phyloP scores from a whole-genome alignment of 2,888 invertebrate species.

The Nycteola revayana region DNA sequence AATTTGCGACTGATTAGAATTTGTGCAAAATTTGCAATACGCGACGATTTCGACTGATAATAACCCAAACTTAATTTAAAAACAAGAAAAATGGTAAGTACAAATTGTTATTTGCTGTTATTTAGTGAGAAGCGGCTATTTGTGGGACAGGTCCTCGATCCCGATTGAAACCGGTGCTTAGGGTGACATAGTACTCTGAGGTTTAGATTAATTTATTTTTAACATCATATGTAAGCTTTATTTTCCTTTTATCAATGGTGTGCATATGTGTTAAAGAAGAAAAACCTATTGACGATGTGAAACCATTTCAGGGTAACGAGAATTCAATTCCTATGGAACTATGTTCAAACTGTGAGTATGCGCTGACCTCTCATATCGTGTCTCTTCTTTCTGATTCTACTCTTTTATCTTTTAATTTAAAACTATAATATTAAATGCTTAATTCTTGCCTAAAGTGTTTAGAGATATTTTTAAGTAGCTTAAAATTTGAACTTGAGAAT shows the following conservation, averaged over 20 bases:
- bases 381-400: slow-evolving; percentile 30
- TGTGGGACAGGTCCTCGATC: slow-evolving; percentile 2
- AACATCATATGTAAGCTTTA: not conserved
- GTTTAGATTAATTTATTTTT: not conserved
- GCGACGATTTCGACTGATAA: slow-evolving; percentile 8
- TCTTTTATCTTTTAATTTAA: slow-evolving; percentile 39
- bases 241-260: not conserved
- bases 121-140: slow-evolving; percentile 4
- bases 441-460: slow-evolving; percentile 47
- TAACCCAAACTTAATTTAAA: slow-evolving; percentile 14
- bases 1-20: slow-evolving; percentile 36
- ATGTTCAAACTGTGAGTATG: slow-evolving; percentile 95
- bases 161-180: slow-evolving; percentile 9
- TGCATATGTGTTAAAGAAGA: too few relatives aligned
- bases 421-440: slow-evolving; percentile 45
- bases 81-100: slow-evolving; percentile 33
- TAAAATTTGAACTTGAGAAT: slow-evolving; percentile 21
- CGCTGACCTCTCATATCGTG: slow-evolving; percentile 10
- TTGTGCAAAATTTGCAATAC: slow-evolving; percentile 20
- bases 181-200: slow-evolving; percentile 1
- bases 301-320: slow-evolving; percentile 93
- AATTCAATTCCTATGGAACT: slow-evolving; percentile 98
- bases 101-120: not conserved
- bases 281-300: too few relatives aligned
- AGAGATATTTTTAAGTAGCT: slow-evolving; percentile 45